phyloP scores from a whole-genome alignment of 2,888 invertebrate genomes.

The Melanophora roralis region DNA sequence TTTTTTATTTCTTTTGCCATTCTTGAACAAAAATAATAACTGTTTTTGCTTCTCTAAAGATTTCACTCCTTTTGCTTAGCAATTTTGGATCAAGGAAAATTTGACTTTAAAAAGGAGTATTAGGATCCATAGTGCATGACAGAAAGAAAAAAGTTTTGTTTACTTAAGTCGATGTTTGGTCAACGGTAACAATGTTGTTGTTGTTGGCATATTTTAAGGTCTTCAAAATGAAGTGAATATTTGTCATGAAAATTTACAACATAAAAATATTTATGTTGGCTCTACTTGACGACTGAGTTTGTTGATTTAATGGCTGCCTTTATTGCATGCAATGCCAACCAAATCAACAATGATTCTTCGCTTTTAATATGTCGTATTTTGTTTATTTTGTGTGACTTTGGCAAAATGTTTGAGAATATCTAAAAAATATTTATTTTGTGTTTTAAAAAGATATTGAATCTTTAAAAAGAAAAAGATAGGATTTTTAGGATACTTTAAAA shows the following conservation, averaged over 20 bases:
- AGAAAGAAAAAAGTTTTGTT: conserved; percentile 19
- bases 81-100: too few relatives aligned
- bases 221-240: conserved; percentile 61
- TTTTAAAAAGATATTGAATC: conserved; percentile 26
- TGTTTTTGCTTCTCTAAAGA: too few relatives aligned
- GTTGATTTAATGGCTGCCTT: neutral
- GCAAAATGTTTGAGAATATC: conserved; percentile 39
- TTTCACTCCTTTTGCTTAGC: too few relatives aligned
- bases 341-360: conserved; percentile 10
- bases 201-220: conserved; percentile 61
- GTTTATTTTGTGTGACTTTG: neutral
- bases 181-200: conserved; percentile 60
- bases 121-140: conserved; percentile 30
- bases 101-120: too few relatives aligned
- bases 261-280: conserved; percentile 57
- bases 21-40: too few relatives aligned
- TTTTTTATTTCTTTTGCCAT: too few relatives aligned
- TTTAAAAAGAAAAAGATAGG: neutral
- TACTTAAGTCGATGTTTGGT: conserved; percentile 47
- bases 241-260: conserved; percentile 62
- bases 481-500: conserved; percentile 26
- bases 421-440: conserved; percentile 32
- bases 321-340: neutral
- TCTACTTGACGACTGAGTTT: conserved; percentile 37
- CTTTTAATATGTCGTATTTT: neutral